Evolutionary conservation across 2,797 vertebrate genomes (phyloP).

Genomic region (Uromys caudimaculatus): DNA sequence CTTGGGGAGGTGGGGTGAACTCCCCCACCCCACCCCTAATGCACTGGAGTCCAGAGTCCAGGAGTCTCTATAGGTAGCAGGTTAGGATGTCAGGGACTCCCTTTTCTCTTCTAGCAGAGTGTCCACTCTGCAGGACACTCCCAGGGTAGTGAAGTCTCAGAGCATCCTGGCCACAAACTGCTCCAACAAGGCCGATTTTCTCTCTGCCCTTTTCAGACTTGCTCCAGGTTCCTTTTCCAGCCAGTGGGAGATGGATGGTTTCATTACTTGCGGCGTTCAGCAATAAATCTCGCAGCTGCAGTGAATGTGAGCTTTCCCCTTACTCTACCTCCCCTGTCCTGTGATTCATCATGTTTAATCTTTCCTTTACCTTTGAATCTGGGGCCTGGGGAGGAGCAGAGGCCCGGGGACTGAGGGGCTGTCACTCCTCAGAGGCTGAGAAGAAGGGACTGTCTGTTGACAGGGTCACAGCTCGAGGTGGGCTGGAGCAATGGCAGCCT

Average conservation of each 20-base stretch:
- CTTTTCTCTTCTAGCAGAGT: background rate
- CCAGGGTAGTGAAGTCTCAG: background rate
- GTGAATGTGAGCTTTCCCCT: conserved; percentile 83
- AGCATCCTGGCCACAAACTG: conserved; percentile 5
- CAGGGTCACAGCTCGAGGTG: conserved; percentile 59
- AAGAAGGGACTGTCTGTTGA: conserved; percentile 78
- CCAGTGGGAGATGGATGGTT: conserved; percentile 88
- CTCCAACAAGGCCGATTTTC: conserved; percentile 48
- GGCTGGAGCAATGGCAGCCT: conserved; percentile 56
- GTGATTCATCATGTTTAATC: conserved; percentile 89
- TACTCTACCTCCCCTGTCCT: conserved; percentile 81
- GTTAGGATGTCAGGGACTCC: background rate
- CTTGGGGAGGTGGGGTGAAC: background rate
- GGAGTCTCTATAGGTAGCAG: background rate
- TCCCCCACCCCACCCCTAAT: too few relatives aligned
- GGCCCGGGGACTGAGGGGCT: conserved; percentile 79
- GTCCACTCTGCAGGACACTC: background rate
- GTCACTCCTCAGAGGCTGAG: conserved; percentile 78
- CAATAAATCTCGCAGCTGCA: conserved; percentile 86
- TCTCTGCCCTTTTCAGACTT: conserved; percentile 72
- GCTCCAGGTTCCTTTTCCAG: conserved; percentile 73
- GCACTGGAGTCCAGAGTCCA: background rate
- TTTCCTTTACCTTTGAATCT: conserved; percentile 83
- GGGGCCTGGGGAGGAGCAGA: conserved; percentile 67
- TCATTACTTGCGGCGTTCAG: conserved; percentile 87